Percentiles rank a stretch among this genome's conserved stretches.
Evolutionary conservation across 2,888 invertebrate species (phyloP).

Genomic region (Cyaniris semiargus): DNA sequence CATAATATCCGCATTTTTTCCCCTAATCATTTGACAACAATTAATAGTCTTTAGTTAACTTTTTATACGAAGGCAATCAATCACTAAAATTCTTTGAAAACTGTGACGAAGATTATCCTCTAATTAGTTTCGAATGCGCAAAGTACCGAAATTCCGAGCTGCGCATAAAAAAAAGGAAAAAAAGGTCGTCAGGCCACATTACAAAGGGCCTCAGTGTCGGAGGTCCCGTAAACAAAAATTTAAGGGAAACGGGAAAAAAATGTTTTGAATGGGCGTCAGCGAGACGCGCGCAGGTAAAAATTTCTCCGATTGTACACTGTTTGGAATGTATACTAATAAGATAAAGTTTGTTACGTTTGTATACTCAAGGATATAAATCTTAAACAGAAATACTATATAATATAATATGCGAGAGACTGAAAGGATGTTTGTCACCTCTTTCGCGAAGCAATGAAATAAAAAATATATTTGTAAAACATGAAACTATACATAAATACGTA

Average conservation of each 20-base stretch:
- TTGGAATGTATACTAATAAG: slow-evolving; percentile 14
- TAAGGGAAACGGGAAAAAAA: slow-evolving; percentile 58
- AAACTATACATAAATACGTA: no score
- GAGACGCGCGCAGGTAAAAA: slow-evolving; percentile 65
- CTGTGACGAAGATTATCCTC: slow-evolving; percentile 41
- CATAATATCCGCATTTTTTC: not conserved
- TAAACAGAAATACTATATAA: no score
- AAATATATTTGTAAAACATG: no score
- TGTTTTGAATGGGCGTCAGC: slow-evolving; percentile 50
- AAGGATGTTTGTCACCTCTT: not conserved
- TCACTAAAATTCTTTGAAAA: slow-evolving; percentile 41
- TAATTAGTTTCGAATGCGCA: slow-evolving; percentile 44
- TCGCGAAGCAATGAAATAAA: no score
- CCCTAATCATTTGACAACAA: not conserved
- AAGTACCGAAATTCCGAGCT: slow-evolving; percentile 47
- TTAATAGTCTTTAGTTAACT: not conserved
- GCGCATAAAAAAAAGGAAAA: slow-evolving; percentile 64
- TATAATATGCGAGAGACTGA: no score
- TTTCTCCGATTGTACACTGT: slow-evolving; percentile 42
- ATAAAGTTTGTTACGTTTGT: slow-evolving; percentile 1
- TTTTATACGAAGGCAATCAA: slow-evolving; percentile 10
- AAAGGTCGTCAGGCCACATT: slow-evolving; percentile 60
- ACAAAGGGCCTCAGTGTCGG: slow-evolving; percentile 71
- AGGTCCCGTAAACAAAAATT: slow-evolving; percentile 75
- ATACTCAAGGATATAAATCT: not conserved